These are phyloP conservation scores for Papio anubis DNA, from an alignment of 2,113 vertebrate species.

Conservation along the genomic window DNA sequence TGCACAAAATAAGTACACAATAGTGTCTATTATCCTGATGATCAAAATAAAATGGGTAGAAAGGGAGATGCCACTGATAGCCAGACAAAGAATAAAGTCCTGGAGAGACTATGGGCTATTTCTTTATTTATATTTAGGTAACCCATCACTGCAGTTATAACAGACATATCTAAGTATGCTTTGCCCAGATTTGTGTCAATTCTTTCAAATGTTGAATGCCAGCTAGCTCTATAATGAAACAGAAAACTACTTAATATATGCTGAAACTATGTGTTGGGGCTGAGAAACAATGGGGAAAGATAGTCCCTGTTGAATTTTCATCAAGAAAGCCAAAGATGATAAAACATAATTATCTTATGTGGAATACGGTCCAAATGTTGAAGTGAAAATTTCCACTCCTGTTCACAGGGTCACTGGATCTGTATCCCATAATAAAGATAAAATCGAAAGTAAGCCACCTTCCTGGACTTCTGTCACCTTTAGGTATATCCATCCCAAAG, in stretches of 20 bases:
- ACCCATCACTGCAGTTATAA: not conserved
- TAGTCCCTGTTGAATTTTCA: not conserved
- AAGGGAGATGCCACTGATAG: not conserved
- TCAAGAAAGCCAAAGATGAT: not conserved
- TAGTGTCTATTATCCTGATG: not conserved
- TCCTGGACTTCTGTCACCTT: not conserved
- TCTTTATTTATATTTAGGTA: not conserved
- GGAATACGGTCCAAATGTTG: not conserved
- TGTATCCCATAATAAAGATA: not conserved
- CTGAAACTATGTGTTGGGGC: not conserved
- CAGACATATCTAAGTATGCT: not conserved
- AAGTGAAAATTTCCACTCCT: not conserved
- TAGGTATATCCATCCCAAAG: not conserved
- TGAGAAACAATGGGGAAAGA: not conserved
- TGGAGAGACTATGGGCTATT: not conserved
- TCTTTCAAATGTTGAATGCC: not conserved
- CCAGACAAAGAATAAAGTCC: not conserved
- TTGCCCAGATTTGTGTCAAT: not conserved
- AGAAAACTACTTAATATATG: not conserved
- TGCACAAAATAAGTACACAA: not conserved
- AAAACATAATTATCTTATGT: not conserved
- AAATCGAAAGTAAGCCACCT: not conserved
- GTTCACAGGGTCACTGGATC: not conserved
- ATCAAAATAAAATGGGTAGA: not conserved
- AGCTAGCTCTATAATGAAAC: not conserved